phyloP scores from a whole-genome alignment of 2,888 invertebrate species.

The Yponomeuta plumbellus region DNA sequence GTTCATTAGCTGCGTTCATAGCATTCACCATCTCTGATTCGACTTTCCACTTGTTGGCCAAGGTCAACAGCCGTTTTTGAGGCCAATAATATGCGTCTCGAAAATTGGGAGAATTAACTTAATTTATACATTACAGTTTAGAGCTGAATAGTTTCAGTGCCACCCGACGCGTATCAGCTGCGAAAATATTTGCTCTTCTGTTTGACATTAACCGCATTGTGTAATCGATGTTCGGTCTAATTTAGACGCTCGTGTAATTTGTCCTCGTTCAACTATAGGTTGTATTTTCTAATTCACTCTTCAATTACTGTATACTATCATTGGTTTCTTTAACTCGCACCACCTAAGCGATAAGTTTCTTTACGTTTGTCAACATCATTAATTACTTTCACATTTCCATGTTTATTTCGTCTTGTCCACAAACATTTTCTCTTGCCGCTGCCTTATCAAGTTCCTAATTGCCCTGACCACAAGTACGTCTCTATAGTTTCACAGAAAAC shows the following conservation, averaged over 20 bases:
- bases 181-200: constrained; percentile 40
- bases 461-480: constrained; percentile 48
- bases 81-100: not conserved
- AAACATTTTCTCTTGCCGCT: constrained; percentile 24
- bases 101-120: not conserved
- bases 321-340: not conserved
- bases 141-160: not conserved
- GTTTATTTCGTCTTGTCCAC: constrained; percentile 21
- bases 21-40: not conserved
- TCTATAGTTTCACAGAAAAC: constrained; percentile 46
- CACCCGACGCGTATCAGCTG: constrained; percentile 35
- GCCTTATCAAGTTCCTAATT: constrained; percentile 48
- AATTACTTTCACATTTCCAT: constrained; percentile 18
- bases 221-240: constrained; percentile 33
- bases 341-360: not conserved
- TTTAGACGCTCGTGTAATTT: constrained; percentile 15
- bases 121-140: not conserved
- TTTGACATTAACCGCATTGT: constrained; percentile 36
- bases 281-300: not conserved
- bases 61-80: not conserved
- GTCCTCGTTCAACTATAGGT: not conserved
- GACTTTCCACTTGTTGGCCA: not conserved
- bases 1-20: not conserved
- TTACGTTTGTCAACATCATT: not conserved
- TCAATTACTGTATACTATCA: not conserved